Base-by-base conservation (phyloP, 2,888 invertebrate species). In the Furcula furcula region DNA sequence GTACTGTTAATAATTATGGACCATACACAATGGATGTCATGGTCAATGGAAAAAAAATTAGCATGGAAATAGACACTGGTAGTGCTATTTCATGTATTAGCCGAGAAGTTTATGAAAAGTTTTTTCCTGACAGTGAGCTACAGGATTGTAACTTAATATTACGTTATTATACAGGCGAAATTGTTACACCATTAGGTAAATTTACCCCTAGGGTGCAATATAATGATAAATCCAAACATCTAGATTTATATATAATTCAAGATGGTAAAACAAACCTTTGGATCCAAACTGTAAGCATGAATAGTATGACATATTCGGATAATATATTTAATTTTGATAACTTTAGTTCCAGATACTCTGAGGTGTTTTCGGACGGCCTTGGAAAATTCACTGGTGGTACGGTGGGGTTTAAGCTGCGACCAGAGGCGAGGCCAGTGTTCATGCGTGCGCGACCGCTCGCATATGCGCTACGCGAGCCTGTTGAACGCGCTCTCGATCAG, bases 41-140 rank as follows among this genome's bases (percentile, higher is more conserved):
- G 4, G 7, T 27, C 1, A 2, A 27, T 7, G 6, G 13, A 5
- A 22, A 31, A 12, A 7, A 7, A 3, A 19, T 31, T 2, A 11
- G 5, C 7, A 9, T 25, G 22, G 31, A 25, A 13, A 11, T 21
- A n/a, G 32, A 33, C 7, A 33, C 27, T 1, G 32, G 32, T 4
- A 27, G 20, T 13, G 19, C 19, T 2, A 20, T 33, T n/a, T 33
- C 32, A 4, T 33, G 32, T 15, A 33, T 33, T 7, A 33, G 19
- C 12, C 1, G 27, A 7, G 9, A 10, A n/a, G 1, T 19, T 15
- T 33, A 20, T 9, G 2, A 13, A 5, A 6, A 11, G 14, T 13
- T n/a, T 3, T 21, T 29, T 11, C 3, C 5, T 3, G 10, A 27
- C 16, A 5, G n/a, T 1, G n/a, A 9, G 6, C 3, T 27, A 6